Percentiles rank a stretch among this genome's conserved stretches.
Evolutionary conservation across 2,888 invertebrate species (phyloP).

Genomic region (Cephus pygmeus): DNA sequence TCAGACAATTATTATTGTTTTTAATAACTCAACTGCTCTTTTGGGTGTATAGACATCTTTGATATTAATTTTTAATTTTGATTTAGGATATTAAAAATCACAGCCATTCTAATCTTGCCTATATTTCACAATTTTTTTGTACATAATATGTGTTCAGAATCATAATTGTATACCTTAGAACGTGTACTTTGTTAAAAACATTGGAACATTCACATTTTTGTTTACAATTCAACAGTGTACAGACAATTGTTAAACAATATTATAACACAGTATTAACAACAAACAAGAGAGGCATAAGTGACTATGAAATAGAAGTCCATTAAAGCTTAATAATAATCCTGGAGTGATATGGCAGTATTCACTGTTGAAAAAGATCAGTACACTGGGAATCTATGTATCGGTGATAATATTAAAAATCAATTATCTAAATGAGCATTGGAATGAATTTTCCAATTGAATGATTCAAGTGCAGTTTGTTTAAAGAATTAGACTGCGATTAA

Average conservation of each 20-base stretch:
- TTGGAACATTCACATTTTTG: neutral
- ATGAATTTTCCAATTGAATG: neutral
- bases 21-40: no score
- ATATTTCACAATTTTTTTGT: neutral
- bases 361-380: neutral
- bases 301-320: no score
- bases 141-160: neutral
- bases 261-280: neutral
- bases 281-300: neutral
- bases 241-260: neutral
- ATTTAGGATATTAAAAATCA: neutral
- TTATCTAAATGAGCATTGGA: neutral
- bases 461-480: neutral
- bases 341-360: neutral
- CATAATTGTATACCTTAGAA: neutral
- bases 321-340: neutral
- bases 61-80: neutral
- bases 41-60: no score
- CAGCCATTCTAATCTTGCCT: neutral
- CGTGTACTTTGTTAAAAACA: neutral
- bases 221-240: neutral
- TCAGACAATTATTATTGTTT: no score
- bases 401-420: neutral
- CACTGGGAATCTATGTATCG: neutral
- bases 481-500: neutral